Evolutionary conservation across 2,797 vertebrate species (phyloP).

Genomic region (Anguilla marmorata): DNA sequence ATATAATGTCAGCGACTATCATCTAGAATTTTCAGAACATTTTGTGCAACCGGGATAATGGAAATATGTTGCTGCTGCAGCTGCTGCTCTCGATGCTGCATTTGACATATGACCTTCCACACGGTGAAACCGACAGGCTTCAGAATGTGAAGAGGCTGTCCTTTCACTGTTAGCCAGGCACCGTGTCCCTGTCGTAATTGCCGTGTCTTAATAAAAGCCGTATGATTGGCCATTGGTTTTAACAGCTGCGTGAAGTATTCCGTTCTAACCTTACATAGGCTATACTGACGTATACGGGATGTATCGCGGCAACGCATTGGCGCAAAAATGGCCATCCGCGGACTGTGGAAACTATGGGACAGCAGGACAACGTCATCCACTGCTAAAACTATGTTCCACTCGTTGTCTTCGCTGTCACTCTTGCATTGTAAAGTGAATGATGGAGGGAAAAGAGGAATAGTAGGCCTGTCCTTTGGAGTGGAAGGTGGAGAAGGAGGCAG

Average conservation of each 20-base stretch:
- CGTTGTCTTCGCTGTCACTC: not conserved
- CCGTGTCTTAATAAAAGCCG: not conserved
- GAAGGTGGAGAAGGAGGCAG: not conserved
- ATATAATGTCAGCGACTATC: too few relatives aligned
- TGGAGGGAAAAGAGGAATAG: not conserved
- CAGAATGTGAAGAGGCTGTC: not conserved
- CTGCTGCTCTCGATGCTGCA: too few relatives aligned
- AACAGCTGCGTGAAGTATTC: not conserved
- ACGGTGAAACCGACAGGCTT: not conserved
- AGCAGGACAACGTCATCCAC: not conserved
- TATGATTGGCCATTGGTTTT: not conserved
- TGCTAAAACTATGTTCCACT: not conserved
- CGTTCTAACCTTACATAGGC: not conserved
- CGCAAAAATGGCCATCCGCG: not conserved
- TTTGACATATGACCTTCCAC: too few relatives aligned
- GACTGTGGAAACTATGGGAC: not conserved
- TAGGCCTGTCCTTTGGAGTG: not conserved
- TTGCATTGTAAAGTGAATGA: not conserved
- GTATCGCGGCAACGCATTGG: not conserved
- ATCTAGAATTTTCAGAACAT: too few relatives aligned
- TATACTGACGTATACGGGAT: not conserved
- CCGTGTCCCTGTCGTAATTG: not conserved
- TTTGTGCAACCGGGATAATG: too few relatives aligned
- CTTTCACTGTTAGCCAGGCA: too few relatives aligned
- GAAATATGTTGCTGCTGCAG: too few relatives aligned